Evolutionary conservation across 2,797 vertebrate genomes (phyloP).

Genomic region (Pangasius larnaudii): DNA sequence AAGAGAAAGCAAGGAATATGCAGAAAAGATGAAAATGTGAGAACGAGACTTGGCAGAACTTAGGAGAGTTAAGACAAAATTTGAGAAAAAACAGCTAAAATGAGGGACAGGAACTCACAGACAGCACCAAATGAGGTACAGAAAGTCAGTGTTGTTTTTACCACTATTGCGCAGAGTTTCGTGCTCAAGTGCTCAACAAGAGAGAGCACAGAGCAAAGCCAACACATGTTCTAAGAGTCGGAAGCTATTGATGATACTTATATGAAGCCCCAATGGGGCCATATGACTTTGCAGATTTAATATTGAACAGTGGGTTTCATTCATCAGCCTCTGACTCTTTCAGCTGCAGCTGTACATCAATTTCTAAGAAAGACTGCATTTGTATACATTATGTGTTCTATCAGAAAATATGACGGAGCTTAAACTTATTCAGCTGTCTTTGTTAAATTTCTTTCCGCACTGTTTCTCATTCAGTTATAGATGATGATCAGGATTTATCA

Average conservation of each 20-base stretch:
- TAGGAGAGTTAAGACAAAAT: conserved; percentile 4
- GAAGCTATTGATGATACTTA: conserved; percentile 40
- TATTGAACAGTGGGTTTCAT: conserved; percentile 38
- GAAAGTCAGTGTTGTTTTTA: conserved; percentile 26
- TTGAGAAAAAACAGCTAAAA: conserved; percentile 40
- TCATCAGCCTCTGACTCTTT: conserved; percentile 23
- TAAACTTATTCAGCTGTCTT: background rate
- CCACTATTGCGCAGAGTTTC: conserved; percentile 1
- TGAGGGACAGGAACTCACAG: conserved; percentile 22
- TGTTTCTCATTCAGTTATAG: background rate
- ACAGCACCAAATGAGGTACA: conserved; percentile 17
- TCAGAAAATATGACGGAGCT: background rate
- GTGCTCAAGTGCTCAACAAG: background rate
- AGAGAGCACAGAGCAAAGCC: conserved; percentile 25
- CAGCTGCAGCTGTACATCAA: conserved; percentile 8
- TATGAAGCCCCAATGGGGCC: conserved; percentile 35
- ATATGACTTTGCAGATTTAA: conserved; percentile 37
- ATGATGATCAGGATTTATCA: background rate
- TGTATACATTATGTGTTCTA: conserved; percentile 1
- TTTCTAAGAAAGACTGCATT: conserved; percentile 23
- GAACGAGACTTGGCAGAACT: conserved; percentile 59
- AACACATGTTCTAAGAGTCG: conserved; percentile 38
- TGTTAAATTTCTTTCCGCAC: background rate
- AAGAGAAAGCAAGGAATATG: conserved; percentile 55
- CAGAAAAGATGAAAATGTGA: conserved; percentile 63